Percentiles rank a stretch among this genome's conserved stretches.
Conservation (phyloP, 2,113 vertebrate genomes). For the Sylvicapra grimmia region DNA sequence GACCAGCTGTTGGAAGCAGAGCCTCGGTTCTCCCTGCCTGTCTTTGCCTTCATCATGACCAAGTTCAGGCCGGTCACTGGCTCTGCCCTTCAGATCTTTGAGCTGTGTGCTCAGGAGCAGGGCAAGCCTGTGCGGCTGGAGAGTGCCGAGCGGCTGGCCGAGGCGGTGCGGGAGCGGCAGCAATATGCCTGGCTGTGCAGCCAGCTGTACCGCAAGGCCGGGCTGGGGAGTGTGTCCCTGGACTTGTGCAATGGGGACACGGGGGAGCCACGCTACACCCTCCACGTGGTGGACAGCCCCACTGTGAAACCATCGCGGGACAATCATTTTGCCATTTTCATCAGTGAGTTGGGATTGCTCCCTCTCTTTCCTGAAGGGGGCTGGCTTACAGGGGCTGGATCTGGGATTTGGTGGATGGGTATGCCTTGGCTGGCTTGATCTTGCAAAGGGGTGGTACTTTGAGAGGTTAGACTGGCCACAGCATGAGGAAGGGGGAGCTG, state of each 20-base stretch:
- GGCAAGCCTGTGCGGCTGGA: conserved; percentile 83
- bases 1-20: conserved; percentile 66
- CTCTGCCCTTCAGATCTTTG: conserved; percentile 84
- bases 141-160: conserved; percentile 77
- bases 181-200: conserved; percentile 88
- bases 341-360: conserved; percentile 84
- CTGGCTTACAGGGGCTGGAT: conserved; percentile 23
- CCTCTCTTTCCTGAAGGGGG: conserved; percentile 46
- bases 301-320: conserved; percentile 81
- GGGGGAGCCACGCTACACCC: conserved; percentile 88
- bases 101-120: conserved; percentile 89
- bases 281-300: conserved; percentile 90
- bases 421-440: not conserved
- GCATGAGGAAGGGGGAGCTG: not conserved
- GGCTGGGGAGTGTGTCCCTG: conserved; percentile 80
- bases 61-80: conserved; percentile 86
- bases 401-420: conserved; percentile 4
- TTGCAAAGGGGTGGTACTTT: not conserved
- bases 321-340: conserved; percentile 95
- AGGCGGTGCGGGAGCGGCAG: conserved; percentile 88
- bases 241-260: conserved; percentile 86
- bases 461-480: not conserved
- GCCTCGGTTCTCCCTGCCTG: conserved; percentile 84
- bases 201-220: conserved; percentile 81
- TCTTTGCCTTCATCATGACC: conserved; percentile 94